Evolutionary conservation across 2,113 vertebrate genomes (phyloP), one percentile per base, ranked within the genome.

Genomic region (Anhinga anhinga): DNA sequence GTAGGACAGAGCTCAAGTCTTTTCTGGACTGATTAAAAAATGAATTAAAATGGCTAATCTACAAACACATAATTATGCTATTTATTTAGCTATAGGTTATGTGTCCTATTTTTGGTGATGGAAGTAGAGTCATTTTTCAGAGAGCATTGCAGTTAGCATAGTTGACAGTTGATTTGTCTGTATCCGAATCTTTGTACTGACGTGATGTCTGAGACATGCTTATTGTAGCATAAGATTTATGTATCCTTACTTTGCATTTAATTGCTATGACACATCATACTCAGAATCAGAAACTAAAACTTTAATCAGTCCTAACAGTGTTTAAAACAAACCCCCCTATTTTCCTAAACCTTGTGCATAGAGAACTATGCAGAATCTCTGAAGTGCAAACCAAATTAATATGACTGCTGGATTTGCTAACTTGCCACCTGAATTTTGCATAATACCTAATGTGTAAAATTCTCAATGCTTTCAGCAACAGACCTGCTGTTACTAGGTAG

Each of bases 221-320:
- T 90, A 77, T 69, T 88, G 78, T 79, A 94, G 79, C 74, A 22
- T 72, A 85, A 44, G 56, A 96, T 94, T 88, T 89, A 90, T 82
- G 71, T 78, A 67, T 56, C 27, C 72, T 85, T 93, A 56, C 25
- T 97, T 92, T 96, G 76, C 80, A 86, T 94, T 90, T 92, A 95
- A 94, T 95, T 97, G 82, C 82, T 61, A 56, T 97, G 96, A 93
- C 84, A 95, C 62, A 94, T 91, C 56, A 73, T 8, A 85, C 78
- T 93, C 65, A 92, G 36, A 94, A 88, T 71, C 49, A 92, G 67
- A 95, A 94, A 32, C 59, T 61, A 74, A 96, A 95, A 80, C 62
- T 87, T 95, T 74, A 84, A 90, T 95, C 84, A 96, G 16, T 56
- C 25, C 26, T 49, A 82, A 61, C 13, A 65, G n/a, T 65, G 71